These are phyloP conservation scores for Shinisaurus crocodilurus DNA, from an alignment of 2,113 vertebrate genomes.

Conservation along the genomic window DNA sequence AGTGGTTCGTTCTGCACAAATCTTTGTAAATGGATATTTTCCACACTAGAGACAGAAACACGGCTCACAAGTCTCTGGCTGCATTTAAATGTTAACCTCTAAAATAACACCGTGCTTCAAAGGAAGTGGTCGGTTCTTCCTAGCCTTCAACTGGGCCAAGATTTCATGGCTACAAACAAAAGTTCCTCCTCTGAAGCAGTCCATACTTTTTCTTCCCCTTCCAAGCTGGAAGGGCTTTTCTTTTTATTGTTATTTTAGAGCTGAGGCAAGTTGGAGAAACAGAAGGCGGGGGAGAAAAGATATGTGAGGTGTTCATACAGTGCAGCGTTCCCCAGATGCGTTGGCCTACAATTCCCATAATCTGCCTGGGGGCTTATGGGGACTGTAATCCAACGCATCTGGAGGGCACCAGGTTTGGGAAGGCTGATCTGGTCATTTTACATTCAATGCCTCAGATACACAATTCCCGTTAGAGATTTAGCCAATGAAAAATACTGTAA, in stretches of 20 bases:
- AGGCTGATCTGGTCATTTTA: slow-evolving; percentile 43
- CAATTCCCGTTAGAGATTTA: slow-evolving; percentile 55
- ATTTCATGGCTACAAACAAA: slow-evolving; percentile 51
- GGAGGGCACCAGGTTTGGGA: too few species aligned
- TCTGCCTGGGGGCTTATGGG: too few species aligned
- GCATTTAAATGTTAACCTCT: slow-evolving; percentile 11
- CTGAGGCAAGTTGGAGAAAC: slow-evolving; percentile 53
- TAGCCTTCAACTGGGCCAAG: slow-evolving; percentile 47
- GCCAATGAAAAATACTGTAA: background rate
- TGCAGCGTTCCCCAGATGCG: too few species aligned
- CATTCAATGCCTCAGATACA: slow-evolving; percentile 53
- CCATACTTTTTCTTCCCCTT: slow-evolving; percentile 41
- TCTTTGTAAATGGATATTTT: slow-evolving; percentile 64
- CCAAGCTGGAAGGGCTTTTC: slow-evolving; percentile 64
- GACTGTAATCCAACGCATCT: too few species aligned
- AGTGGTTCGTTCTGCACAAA: slow-evolving; percentile 49
- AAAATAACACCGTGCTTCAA: slow-evolving; percentile 42
- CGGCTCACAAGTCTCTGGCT: slow-evolving; percentile 47
- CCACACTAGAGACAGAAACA: slow-evolving; percentile 57
- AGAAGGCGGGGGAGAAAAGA: slow-evolving; percentile 49
- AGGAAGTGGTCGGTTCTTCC: slow-evolving; percentile 53
- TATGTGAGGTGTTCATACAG: slow-evolving; percentile 58
- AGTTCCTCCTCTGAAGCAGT: slow-evolving; percentile 56
- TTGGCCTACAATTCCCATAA: too few species aligned
- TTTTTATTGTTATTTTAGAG: slow-evolving; percentile 4